Percentiles rank a stretch among this genome's conserved stretches.
Evolutionary conservation across 2,113 vertebrate species (phyloP).

Genomic region (Dolichallabes microphthalmus): DNA sequence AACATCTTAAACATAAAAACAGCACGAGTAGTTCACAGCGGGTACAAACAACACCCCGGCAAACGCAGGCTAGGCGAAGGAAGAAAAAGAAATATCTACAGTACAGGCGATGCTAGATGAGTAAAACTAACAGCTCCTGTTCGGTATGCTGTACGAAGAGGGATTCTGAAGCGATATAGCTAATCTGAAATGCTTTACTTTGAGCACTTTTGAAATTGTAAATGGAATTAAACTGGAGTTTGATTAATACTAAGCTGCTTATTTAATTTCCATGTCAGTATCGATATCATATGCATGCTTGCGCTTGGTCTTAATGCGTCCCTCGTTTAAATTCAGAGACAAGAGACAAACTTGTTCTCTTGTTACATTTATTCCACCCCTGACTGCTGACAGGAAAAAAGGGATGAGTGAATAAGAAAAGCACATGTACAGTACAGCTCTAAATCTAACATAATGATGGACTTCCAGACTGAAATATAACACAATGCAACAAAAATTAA

Average conservation of each 20-base stretch:
- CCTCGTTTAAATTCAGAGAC: slow-evolving; percentile 8
- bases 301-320: background rate
- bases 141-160: no score
- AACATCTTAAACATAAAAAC: slow-evolving; percentile 11
- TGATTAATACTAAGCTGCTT: background rate
- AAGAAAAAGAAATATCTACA: background rate
- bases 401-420: slow-evolving; percentile 4
- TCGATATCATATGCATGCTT: background rate
- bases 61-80: background rate
- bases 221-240: no score
- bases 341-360: slow-evolving; percentile 39
- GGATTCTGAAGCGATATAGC: background rate
- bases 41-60: background rate
- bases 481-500: slow-evolving; percentile 53
- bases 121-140: background rate
- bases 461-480: slow-evolving; percentile 15
- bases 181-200: background rate
- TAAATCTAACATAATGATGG: slow-evolving; percentile 39
- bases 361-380: slow-evolving; percentile 39
- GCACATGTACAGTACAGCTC: slow-evolving; percentile 27
- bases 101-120: background rate
- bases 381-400: slow-evolving; percentile 9
- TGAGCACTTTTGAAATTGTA: background rate
- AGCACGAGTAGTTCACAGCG: slow-evolving; percentile 7
- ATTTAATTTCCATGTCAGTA: background rate